phyloP scores from a whole-genome alignment of 2,113 vertebrate genomes.

The Hystrix brachyura region DNA sequence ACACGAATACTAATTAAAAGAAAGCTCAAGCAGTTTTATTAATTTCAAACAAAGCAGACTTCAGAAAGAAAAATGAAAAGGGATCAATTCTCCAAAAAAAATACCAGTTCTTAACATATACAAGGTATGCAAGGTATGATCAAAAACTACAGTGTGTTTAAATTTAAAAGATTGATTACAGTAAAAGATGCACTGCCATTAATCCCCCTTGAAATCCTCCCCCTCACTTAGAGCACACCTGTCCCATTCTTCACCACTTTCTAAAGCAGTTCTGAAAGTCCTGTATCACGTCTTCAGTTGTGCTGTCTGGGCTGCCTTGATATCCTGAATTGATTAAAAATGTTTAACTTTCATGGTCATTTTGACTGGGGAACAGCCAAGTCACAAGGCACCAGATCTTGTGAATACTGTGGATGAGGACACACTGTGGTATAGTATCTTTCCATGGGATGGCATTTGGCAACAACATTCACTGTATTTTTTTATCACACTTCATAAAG shows the following conservation, averaged over 20 bases:
- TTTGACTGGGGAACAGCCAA: neutral
- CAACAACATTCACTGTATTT: neutral
- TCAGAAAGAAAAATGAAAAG: neutral
- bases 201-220: neutral
- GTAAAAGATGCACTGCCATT: neutral
- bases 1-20: neutral
- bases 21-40: neutral
- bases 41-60: neutral
- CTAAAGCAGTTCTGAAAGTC: neutral
- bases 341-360: neutral
- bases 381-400: too few species aligned
- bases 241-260: neutral
- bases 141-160: neutral
- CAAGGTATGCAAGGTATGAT: neutral
- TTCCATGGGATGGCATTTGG: neutral
- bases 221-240: neutral
- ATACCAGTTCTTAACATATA: neutral
- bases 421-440: neutral
- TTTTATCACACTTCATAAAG: neutral
- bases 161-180: neutral
- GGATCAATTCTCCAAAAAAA: neutral
- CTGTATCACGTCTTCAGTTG: neutral
- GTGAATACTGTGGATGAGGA: neutral
- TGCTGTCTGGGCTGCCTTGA: neutral
- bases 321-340: neutral